Percentiles rank a stretch among this genome's conserved stretches.
Conservation (phyloP, 2,797 vertebrate genomes). For the Phyllotis vaccarum region DNA sequence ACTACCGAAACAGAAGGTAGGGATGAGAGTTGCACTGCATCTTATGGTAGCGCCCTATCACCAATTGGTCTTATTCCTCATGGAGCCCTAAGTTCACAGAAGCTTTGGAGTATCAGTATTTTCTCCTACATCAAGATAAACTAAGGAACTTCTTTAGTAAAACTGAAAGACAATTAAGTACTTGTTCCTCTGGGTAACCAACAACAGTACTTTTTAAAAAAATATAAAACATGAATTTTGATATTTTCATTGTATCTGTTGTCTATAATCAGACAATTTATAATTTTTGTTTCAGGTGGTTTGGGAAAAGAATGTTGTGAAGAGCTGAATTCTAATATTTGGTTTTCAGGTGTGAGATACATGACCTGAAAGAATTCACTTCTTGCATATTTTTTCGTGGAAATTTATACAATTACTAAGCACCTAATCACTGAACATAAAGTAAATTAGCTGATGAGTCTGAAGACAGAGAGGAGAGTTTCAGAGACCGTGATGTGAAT, state of each 20-base stretch:
- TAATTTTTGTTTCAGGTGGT: background rate
- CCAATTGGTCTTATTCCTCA: background rate
- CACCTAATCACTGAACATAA: background rate
- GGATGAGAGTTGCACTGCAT: background rate
- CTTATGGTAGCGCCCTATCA: background rate
- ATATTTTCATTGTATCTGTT: constrained; percentile 9
- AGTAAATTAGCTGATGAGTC: constrained; percentile 14
- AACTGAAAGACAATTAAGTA: constrained; percentile 15
- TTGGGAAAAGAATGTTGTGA: background rate
- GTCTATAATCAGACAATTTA: constrained; percentile 4
- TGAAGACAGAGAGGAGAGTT: background rate
- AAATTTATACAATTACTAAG: background rate
- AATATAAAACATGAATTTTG: background rate
- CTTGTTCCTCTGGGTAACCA: background rate
- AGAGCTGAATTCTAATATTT: constrained; percentile 43
- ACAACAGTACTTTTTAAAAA: constrained; percentile 33
- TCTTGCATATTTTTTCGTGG: background rate
- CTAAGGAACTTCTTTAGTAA: background rate
- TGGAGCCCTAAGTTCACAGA: background rate
- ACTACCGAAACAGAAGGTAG: background rate
- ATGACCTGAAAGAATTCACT: background rate
- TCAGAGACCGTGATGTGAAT: background rate
- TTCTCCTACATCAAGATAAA: constrained; percentile 18
- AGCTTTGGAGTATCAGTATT: background rate
- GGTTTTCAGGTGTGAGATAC: background rate